Evolutionary conservation across 2,888 invertebrate species (phyloP).

Genomic region (Agriotes lineatus): DNA sequence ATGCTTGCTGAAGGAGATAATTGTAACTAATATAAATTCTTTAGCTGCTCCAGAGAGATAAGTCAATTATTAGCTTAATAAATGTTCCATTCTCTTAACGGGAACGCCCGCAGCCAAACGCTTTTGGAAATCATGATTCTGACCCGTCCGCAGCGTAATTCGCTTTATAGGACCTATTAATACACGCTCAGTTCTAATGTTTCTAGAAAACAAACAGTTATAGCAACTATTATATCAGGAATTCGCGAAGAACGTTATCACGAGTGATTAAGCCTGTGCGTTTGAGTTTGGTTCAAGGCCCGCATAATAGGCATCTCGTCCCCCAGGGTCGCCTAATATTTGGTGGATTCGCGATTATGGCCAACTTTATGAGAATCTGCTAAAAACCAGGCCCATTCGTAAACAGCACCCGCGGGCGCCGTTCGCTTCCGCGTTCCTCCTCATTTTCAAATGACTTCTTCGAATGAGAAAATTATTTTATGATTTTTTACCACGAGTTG

Average conservation of each 20-base stretch:
- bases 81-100: no score
- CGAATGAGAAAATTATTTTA: no score
- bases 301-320: not conserved
- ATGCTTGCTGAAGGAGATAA: no score
- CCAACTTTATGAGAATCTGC: not conserved
- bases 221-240: constrained; percentile 7
- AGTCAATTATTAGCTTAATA: no score
- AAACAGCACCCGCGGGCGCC: not conserved
- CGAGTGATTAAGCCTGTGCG: not conserved
- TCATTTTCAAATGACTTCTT: no score
- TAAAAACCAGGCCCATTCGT: not conserved
- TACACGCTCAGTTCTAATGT: not conserved
- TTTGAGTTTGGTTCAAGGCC: not conserved
- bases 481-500: no score
- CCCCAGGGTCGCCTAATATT: not conserved
- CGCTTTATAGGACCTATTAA: constrained; percentile 1
- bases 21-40: no score
- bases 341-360: not conserved
- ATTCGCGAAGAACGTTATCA: not conserved
- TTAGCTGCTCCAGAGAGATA: no score
- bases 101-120: no score
- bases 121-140: no score
- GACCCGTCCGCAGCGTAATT: constrained; percentile 4
- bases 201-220: constrained; percentile 17
- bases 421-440: not conserved